These are phyloP conservation scores for Ceryle rudis DNA, from an alignment of 2,797 vertebrate species.

Conservation along the genomic window DNA sequence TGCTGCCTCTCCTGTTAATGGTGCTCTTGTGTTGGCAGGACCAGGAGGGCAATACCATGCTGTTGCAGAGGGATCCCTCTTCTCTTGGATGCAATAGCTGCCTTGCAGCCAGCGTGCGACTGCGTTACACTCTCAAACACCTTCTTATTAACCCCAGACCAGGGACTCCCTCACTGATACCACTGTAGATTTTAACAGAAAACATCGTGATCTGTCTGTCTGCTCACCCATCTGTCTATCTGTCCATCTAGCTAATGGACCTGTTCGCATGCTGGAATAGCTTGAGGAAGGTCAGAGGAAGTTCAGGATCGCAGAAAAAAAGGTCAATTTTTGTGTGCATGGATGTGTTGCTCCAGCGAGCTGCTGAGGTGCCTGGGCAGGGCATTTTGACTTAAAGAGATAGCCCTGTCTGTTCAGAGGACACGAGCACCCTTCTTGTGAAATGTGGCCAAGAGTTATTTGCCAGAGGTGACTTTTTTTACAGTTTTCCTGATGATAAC, in stretches of 20 bases:
- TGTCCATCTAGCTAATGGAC: constrained; percentile 54
- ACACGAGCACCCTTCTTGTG: constrained; percentile 41
- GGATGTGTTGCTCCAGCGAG: constrained; percentile 15
- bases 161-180: neutral
- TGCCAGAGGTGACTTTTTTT: constrained; percentile 67
- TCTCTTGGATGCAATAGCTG: neutral
- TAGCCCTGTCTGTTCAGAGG: constrained; percentile 15
- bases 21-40: neutral
- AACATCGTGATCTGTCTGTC: neutral
- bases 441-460: constrained; percentile 53
- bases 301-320: constrained; percentile 72
- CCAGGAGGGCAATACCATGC: neutral
- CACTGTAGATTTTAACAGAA: neutral
- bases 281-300: constrained; percentile 67
- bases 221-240: neutral
- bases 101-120: neutral
- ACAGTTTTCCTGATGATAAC: constrained; percentile 46
- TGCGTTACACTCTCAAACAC: neutral
- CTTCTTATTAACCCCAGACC: neutral
- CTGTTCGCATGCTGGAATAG: constrained; percentile 8
- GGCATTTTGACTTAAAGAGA: constrained; percentile 41
- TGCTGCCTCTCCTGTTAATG: neutral
- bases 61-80: neutral
- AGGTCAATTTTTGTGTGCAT: constrained; percentile 16
- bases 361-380: constrained; percentile 53